Evolutionary conservation across 2,797 vertebrate species (phyloP).

Genomic region (Pangasius sanitwongsei): DNA sequence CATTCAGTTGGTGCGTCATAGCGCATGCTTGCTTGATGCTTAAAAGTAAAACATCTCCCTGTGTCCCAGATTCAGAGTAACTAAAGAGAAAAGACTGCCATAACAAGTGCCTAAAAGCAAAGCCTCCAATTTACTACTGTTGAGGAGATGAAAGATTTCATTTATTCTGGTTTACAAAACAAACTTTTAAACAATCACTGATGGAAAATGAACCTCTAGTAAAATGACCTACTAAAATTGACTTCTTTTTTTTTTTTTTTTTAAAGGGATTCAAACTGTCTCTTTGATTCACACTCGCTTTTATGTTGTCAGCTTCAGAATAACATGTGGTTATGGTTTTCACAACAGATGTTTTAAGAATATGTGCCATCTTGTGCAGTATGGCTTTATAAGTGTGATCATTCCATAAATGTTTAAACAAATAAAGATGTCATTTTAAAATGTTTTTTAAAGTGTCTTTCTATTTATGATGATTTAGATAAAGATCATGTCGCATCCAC

Average conservation of each 20-base stretch:
- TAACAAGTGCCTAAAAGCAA: neutral
- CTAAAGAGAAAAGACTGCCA: neutral
- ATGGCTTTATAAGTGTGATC: neutral
- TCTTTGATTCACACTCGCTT: neutral
- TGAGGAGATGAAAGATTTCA: neutral
- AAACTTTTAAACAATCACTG: slow-evolving; percentile 4
- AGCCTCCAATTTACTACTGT: neutral
- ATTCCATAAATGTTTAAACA: neutral
- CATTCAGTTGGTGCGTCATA: neutral
- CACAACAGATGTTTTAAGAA: neutral
- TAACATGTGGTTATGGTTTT: neutral
- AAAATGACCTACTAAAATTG: neutral
- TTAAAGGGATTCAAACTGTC: neutral
- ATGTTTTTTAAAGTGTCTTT: neutral
- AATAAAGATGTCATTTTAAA: neutral
- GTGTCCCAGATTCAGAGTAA: neutral
- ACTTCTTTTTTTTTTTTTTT: neutral
- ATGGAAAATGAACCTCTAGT: neutral
- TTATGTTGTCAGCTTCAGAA: neutral
- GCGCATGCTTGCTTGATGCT: neutral
- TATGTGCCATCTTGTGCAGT: neutral
- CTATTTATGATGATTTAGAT: neutral
- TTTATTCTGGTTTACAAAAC: neutral
- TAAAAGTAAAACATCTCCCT: neutral
- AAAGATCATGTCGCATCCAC: too few relatives aligned